Percentiles rank a stretch among this genome's conserved stretches.
Conservation (phyloP, 2,797 vertebrate genomes). For the Sparus aurata region DNA sequence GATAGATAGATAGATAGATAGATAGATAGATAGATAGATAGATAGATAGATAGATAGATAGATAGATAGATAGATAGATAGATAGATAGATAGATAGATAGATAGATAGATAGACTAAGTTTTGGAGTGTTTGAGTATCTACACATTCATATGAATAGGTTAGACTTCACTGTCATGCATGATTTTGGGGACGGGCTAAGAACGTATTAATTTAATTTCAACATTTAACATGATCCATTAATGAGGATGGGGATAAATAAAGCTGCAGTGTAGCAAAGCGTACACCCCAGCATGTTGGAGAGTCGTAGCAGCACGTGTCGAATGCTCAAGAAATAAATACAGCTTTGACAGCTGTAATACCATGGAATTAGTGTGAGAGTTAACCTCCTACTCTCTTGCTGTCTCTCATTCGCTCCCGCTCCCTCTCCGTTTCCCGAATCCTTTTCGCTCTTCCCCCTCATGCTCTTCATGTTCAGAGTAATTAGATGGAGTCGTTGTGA, state of each 20-base stretch:
- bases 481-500: constrained; percentile 37
- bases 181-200: constrained; percentile 6
- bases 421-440: constrained; percentile 10
- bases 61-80: no score
- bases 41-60: no score
- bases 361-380: constrained; percentile 65
- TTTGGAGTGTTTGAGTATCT: constrained; percentile 24
- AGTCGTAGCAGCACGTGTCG: constrained; percentile 44
- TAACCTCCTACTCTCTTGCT: constrained; percentile 59
- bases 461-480: constrained; percentile 14
- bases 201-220: constrained; percentile 57
- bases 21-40: no score
- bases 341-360: constrained; percentile 69
- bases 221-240: constrained; percentile 43
- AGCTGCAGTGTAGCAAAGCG: constrained; percentile 25
- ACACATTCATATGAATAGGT: constrained; percentile 31
- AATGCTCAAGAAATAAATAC: constrained; percentile 58
- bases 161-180: constrained; percentile 30
- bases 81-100: no score
- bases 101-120: no score
- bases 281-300: constrained; percentile 23
- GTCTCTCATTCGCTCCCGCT: constrained; percentile 38
- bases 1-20: no score
- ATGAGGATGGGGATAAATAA: constrained; percentile 35
- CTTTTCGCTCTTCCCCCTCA: constrained; percentile 7